Base-by-base conservation (phyloP, 1,140 invertebrate species). In the Pogonus chalceus region DNA sequence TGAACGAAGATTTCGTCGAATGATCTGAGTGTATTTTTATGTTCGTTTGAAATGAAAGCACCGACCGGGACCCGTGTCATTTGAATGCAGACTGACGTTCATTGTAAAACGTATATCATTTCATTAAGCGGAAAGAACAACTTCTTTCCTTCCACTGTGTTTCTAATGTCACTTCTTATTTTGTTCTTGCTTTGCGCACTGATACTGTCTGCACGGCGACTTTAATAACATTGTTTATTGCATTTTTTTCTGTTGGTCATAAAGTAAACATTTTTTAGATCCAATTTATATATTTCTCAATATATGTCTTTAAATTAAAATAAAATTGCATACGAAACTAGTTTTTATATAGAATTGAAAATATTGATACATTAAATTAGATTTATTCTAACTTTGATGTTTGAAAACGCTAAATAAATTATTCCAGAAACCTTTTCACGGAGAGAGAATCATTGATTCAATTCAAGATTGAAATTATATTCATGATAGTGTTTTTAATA, bases 11-110 rank as follows among this genome's bases (percentile, higher is more conserved):
- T 43, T 43, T 43, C 37, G 18, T 16, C 37, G 37, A 43, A 43
- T 43, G 18, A 16, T 56, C 49, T 60, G 59, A 62, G 61, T 61
- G 61, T 61, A 57, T 62, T 62, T 62, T 62, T 62, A 61, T 62
- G 61, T 62, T 62, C 57, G 43, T 52, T 59, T 57, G 52, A 57
- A 63, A 59, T 63, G 61, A 62, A 62, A 62, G 60, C 58, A 59
- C 57, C 58, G 54, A 56, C 35, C 52, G 56, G 61, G 61, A 61
- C 59, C 35, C 53, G 37, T 18, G 37, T 63, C 59, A 61, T 63
- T 59, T 60, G 56, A 61, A 61, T 63, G 58, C 37, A 43, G 37
- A 43, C 37, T 43, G 37, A 43, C 37, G 37, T 43, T 43, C 37
- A 43, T 43, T 43, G 37, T 43, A 43, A 43, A 43, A 43, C 37